Evolutionary conservation across 2,113 vertebrate species (phyloP).

Genomic region (Bufo gargarizans): DNA sequence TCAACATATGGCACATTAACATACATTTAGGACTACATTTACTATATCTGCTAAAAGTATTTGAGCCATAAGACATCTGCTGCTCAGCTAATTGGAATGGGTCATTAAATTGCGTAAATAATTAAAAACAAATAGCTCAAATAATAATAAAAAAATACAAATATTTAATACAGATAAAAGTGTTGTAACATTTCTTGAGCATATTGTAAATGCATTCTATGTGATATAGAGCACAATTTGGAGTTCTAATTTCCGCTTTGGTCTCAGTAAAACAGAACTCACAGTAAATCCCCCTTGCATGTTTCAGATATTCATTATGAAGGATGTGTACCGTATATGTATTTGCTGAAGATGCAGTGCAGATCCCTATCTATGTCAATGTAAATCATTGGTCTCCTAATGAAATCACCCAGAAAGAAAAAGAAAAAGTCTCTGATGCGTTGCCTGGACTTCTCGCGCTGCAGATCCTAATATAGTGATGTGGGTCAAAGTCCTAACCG

Average conservation of each 20-base stretch:
- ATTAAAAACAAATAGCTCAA: conserved; percentile 11
- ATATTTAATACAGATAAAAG: background rate
- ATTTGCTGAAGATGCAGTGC: background rate
- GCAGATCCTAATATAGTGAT: no score
- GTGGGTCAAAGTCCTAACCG: no score
- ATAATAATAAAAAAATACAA: background rate
- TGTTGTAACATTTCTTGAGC: background rate
- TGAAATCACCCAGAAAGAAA: no score
- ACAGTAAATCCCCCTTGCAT: background rate
- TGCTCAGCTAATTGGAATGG: conserved; percentile 13
- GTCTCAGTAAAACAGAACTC: background rate
- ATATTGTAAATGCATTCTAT: background rate
- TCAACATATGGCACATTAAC: conserved; percentile 39
- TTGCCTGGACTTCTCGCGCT: no score
- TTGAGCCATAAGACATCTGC: conserved; percentile 13
- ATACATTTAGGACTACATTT: conserved; percentile 30
- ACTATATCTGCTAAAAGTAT: conserved; percentile 30
- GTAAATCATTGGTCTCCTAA: no score
- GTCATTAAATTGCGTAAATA: conserved; percentile 15
- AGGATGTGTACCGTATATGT: background rate
- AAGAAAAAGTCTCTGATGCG: no score
- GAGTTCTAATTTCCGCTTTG: background rate
- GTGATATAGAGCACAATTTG: background rate
- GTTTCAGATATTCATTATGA: background rate
- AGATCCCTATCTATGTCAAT: no score